Base-by-base conservation (phyloP, 2,888 invertebrate species). In the Phlogophora meticulosa region DNA sequence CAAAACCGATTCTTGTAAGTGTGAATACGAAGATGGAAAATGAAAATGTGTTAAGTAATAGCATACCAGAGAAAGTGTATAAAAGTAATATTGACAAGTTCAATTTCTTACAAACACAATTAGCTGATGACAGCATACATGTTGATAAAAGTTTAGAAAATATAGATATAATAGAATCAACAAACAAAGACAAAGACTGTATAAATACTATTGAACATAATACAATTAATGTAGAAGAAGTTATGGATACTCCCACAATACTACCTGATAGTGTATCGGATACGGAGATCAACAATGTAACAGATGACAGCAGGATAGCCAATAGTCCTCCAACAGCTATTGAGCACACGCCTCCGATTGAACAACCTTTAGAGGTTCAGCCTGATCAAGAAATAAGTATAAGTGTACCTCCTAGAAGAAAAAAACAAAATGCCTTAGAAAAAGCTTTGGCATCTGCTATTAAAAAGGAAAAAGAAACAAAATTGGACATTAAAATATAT, bases 391-490 rank as follows among this genome's bases (percentile, higher is more conserved):
- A 91, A 82, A 81, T 88, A 71, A 90, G 80, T 70, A 92, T 95
- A 83, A 89, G 87, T 87, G 94, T 95, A 63, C 95, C 95, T 68
- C 95, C 95, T 46, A 91, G 95, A 87, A 90, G 92, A 82, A 95
- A 93, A 80, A 95, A 94, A 78, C 89, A 87, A 59, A 77, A 84
- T 52, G 74, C 81, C 2, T 68, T 84, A 57, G 88, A 87, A 63
- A 91, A 89, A 77, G 85, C 83, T 67, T 68, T 78, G 66, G 78
- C 80, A 52, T 42, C 64, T 45, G 58, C 72, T 43, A 76, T 78
- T 66, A 85, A 81, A 62, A 76, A 81, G 58, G 76, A 85, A 74
- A 66, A 72, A 62, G 61, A 76, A 48, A 64, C 71, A 7, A 85
- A 82, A 68, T 63, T 43, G 24, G 66, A 78, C 32, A 63, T 73